These are phyloP conservation scores for Caenorhabditis brenneri DNA, from an alignment of 1,140 invertebrate species.

Conservation along the genomic window DNA sequence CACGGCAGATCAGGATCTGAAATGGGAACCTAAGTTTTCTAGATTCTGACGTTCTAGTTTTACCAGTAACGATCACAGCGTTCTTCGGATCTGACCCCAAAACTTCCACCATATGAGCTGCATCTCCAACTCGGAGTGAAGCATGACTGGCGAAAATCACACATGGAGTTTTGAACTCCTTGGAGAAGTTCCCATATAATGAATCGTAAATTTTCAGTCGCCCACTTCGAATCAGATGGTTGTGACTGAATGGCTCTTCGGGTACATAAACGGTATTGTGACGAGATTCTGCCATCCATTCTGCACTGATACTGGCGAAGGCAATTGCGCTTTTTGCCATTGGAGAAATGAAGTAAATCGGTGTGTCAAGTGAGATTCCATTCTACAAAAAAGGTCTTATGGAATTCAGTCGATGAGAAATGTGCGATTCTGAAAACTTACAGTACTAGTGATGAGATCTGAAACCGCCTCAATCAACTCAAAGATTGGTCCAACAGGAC, in stretches of 20 bases:
- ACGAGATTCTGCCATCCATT: conserved; percentile 87
- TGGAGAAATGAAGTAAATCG: conserved; percentile 94
- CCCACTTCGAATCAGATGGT: conserved; percentile 81
- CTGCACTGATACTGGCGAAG: conserved; percentile 94
- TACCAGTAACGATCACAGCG: conserved; percentile 65
- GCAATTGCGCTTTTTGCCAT: conserved; percentile 90
- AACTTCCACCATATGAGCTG: conserved; percentile 74
- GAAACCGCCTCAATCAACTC: conserved; percentile 11
- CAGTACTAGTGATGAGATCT: background rate
- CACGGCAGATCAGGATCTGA: conserved; percentile 23
- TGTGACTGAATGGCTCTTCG: conserved; percentile 94
- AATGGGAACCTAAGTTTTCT: no score
- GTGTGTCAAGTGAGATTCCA: conserved; percentile 74
- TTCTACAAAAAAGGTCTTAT: conserved; percentile 53
- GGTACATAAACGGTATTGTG: conserved; percentile 88
- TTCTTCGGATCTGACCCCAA: conserved; percentile 66
- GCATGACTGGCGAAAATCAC: conserved; percentile 87
- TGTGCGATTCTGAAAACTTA: background rate
- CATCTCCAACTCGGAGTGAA: conserved; percentile 91
- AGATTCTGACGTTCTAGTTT: no score
- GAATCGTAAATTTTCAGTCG: conserved; percentile 86
- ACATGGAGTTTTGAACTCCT: conserved; percentile 78
- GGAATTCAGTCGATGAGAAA: background rate
- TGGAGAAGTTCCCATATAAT: conserved; percentile 78
- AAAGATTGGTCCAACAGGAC: conserved; percentile 12